Conservation (phyloP, 2,888 invertebrate species). For the Strigamia crassipes region DNA sequence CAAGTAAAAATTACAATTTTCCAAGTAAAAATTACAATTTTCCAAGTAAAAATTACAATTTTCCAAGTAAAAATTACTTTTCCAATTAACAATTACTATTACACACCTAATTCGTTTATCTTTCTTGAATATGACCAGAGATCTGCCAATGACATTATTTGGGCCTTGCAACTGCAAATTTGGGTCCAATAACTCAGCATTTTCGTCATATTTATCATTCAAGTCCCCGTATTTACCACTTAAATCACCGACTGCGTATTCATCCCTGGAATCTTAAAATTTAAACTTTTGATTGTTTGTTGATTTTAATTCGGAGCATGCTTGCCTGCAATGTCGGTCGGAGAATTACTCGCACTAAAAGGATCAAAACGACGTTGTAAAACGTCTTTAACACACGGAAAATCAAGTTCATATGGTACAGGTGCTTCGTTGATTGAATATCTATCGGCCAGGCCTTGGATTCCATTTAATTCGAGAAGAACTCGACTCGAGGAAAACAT, state of each 20-base stretch:
- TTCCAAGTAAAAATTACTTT: not conserved
- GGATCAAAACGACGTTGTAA: constrained; percentile 89
- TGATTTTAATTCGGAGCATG: constrained; percentile 53
- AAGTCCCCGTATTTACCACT: constrained; percentile 84
- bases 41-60: too few species aligned
- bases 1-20: too few species aligned
- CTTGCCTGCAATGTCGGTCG: constrained; percentile 66
- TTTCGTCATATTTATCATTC: constrained; percentile 65
- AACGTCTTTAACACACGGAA: constrained; percentile 82
- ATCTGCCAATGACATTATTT: constrained; percentile 81
- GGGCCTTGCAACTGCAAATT: constrained; percentile 80
- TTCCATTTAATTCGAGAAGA: constrained; percentile 74
- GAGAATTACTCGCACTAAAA: constrained; percentile 68
- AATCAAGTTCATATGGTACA: constrained; percentile 79
- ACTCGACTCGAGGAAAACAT: constrained; percentile 82
- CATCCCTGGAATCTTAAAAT: constrained; percentile 64
- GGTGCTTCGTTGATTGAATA: constrained; percentile 87
- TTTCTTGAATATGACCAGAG: constrained; percentile 79
- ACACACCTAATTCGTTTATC: constrained; percentile 50
- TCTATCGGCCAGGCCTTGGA: constrained; percentile 68
- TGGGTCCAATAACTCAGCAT: constrained; percentile 73
- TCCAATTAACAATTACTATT: too few species aligned
- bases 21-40: too few species aligned
- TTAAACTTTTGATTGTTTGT: constrained; percentile 44
- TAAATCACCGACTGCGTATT: constrained; percentile 83